These are phyloP conservation scores for Carterocephalus palaemon DNA, from an alignment of 2,888 invertebrate genomes.

Conservation along the genomic window DNA sequence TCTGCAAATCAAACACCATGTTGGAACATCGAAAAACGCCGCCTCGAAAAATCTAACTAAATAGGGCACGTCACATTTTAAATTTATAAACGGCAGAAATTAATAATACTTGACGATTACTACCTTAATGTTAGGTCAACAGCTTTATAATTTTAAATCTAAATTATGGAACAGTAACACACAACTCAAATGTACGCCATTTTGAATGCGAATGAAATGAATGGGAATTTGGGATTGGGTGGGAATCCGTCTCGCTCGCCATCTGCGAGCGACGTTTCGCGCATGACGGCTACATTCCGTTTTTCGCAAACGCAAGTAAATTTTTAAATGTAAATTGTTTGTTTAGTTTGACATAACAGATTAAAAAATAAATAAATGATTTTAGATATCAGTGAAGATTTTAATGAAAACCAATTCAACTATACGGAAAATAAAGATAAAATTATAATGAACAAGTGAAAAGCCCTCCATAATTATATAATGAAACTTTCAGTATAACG, in stretches of 20 bases:
- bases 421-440: too few species aligned
- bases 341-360: too few species aligned
- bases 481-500: too few species aligned
- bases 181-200: conserved; percentile 69
- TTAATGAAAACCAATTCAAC: too few species aligned
- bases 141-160: conserved; percentile 58
- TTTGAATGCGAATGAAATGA: conserved; percentile 55
- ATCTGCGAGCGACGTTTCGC: conserved; percentile 31
- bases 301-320: conserved; percentile 17
- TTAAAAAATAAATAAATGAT: too few species aligned
- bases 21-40: conserved; percentile 20
- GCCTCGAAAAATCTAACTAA: conserved; percentile 16
- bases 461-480: too few species aligned
- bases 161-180: conserved; percentile 58
- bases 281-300: conserved; percentile 36
- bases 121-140: conserved; percentile 62
- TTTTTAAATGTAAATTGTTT: too few species aligned
- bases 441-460: too few species aligned
- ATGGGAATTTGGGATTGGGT: too few species aligned
- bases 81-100: not conserved
- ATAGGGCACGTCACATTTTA: not conserved
- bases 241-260: too few species aligned
- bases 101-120: conserved; percentile 27
- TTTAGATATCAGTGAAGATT: too few species aligned
- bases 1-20: conserved; percentile 29